phyloP scores from a whole-genome alignment of 2,888 invertebrate genomes.

The Thymelicus lineola region DNA sequence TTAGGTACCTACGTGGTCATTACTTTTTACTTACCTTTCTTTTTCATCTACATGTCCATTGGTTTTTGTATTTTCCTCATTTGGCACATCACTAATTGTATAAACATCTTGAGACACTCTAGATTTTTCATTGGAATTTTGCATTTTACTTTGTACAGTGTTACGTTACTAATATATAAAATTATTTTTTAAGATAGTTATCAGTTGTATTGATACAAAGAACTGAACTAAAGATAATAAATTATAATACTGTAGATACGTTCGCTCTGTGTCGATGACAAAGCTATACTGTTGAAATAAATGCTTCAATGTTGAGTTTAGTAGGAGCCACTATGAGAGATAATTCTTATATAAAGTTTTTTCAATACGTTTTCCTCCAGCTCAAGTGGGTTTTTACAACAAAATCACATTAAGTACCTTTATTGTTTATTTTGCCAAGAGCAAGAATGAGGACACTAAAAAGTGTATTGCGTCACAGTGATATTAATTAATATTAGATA shows the following conservation, averaged over 20 bases:
- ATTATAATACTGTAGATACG: neutral
- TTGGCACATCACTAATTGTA: slow-evolving; percentile 44
- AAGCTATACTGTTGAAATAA: slow-evolving; percentile 1
- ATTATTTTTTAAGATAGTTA: neutral
- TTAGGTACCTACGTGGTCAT: no score
- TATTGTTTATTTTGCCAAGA: no score
- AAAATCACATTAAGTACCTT: no score
- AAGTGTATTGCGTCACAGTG: no score
- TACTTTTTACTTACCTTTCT: slow-evolving; percentile 42
- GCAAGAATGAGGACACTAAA: no score
- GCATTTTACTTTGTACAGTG: neutral
- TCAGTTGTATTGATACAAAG: neutral
- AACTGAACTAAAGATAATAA: neutral
- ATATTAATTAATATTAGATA: no score
- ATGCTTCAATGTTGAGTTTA: no score
- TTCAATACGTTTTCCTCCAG: no score
- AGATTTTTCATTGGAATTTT: slow-evolving; percentile 1
- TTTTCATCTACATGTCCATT: slow-evolving; percentile 39
- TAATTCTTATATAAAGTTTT: no score
- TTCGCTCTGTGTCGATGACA: neutral
- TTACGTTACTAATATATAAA: neutral
- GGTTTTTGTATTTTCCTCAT: slow-evolving; percentile 45
- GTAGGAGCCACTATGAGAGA: no score
- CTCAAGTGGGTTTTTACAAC: no score
- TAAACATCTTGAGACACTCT: slow-evolving; percentile 43